Percentiles rank a stretch among this genome's conserved stretches.
These are phyloP conservation scores for Onychorhynchus coronatus DNA, from an alignment of 2,113 vertebrate genomes.

Conservation along the genomic window DNA sequence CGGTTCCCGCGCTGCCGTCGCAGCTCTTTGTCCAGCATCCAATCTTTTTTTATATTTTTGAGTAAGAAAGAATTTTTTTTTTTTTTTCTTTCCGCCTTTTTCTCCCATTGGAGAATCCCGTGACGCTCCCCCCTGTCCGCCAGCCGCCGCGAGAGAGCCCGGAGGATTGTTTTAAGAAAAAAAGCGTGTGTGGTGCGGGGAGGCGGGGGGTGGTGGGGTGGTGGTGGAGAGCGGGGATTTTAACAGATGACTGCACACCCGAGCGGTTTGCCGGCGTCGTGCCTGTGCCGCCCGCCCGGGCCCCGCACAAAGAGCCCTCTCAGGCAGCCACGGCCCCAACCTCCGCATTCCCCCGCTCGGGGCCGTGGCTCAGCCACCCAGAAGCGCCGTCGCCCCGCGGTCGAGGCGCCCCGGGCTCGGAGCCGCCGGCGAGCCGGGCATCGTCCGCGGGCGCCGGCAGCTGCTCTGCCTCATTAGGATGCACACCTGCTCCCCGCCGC, in stretches of 20 bases:
- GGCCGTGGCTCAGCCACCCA: slow-evolving; percentile 60
- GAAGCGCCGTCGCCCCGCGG: background rate
- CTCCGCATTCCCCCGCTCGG: slow-evolving; percentile 31
- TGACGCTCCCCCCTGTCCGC: background rate
- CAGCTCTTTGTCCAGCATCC: background rate
- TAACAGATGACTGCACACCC: slow-evolving; percentile 74
- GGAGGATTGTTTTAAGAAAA: slow-evolving; percentile 8
- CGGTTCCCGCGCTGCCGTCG: background rate
- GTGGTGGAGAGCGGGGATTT: slow-evolving; percentile 23
- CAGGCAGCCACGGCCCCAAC: slow-evolving; percentile 41
- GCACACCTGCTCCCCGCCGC: slow-evolving; percentile 88
- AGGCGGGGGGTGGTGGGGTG: background rate
- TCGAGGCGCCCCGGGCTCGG: background rate
- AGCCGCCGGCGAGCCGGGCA: slow-evolving; percentile 18
- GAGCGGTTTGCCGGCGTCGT: slow-evolving; percentile 38
- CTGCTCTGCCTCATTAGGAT: slow-evolving; percentile 85
- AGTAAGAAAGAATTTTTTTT: too few species aligned
- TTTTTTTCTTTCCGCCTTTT: background rate
- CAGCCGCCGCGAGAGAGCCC: slow-evolving; percentile 5
- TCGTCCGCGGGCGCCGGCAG: slow-evolving; percentile 76
- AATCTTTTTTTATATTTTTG: too few species aligned
- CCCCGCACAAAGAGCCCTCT: slow-evolving; percentile 81
- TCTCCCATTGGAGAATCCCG: background rate
- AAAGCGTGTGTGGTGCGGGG: background rate
- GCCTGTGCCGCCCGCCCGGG: slow-evolving; percentile 6